Base-by-base conservation (phyloP, 2,797 vertebrate genomes). In the Clarias pachynema region DNA sequence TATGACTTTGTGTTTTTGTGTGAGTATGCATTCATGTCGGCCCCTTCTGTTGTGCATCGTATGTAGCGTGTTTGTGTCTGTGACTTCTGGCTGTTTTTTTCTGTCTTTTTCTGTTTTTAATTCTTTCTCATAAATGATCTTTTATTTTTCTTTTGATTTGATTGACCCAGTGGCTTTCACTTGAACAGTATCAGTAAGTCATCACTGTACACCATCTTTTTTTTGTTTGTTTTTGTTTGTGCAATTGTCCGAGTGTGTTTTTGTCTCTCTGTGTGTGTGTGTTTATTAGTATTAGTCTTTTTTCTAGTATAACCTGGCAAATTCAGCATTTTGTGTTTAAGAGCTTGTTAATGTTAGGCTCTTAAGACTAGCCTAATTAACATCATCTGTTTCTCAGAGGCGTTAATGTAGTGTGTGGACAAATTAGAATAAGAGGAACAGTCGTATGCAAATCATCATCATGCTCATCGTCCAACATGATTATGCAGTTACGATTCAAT, bases 121-220 rank as follows among this genome's bases (percentile, higher is more conserved):
- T 86, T 91, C 37, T 87, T 87, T 90, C 89, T 86, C 91, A 88
- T 94, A 24, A 77, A 74, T 89, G 80, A 59, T 75, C 10, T 75
- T 80, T 86, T 85, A 82, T 78, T 85, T 75, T 29, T 85, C 62
- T 85, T 86, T 70, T 92, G 89, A 88, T 93, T 94, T 94, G 92
- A 88, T 87, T 94, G 91, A 92, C 92, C 94, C 94, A 94, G 93
- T 95, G 94, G 94, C 91, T 94, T 94, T 94, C 95, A 94, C 91
- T 95, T 94, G 93, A 94, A 93, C 94, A 94, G 90, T 94, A 92
- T 94, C 93, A 94, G 95, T 95, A 95, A 96, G 95, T 96, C 92
- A 88, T 89, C 89, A 81, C 88, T 86, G 90, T 78, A 85, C 37
- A 44, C 40, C 16, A 82, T 73, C 10, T 62, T 84, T 74, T 77